Evolutionary conservation across 37 sponge, comb jelly and placozoan species (phyloP).

Genomic region (Eunapius fragilis): DNA sequence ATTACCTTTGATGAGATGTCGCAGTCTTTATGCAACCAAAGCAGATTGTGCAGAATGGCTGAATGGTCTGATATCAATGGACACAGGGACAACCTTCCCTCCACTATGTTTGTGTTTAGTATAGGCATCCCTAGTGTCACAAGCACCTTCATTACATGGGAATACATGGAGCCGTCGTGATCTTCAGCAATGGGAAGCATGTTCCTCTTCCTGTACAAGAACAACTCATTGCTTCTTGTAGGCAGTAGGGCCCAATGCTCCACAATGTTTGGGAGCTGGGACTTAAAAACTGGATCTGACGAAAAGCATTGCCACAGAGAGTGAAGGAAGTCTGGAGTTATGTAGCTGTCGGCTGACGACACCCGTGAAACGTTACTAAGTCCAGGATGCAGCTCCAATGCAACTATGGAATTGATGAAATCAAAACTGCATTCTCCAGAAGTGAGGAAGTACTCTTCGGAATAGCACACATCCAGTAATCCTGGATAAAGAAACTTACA

Average conservation of each 20-base stretch:
- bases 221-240: slow-evolving; percentile 16
- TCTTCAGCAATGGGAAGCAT: not conserved
- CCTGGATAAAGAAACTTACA: slow-evolving; percentile 23
- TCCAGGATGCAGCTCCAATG: not conserved
- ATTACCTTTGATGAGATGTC: not conserved
- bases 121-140: slow-evolving; percentile 25
- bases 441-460: slow-evolving; percentile 4
- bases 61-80: slow-evolving; percentile 20
- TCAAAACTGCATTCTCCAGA: not conserved
- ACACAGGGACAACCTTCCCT: not conserved
- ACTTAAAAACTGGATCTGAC: slow-evolving; percentile 10
- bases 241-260: slow-evolving; percentile 36
- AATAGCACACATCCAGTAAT: not conserved
- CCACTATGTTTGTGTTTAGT: slow-evolving; percentile 19
- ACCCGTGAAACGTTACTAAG: not conserved
- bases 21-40: not conserved
- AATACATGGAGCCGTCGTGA: not conserved
- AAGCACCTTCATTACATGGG: not conserved
- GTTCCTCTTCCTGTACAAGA: not conserved
- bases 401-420: not conserved
- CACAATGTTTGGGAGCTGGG: not conserved
- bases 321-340: not conserved
- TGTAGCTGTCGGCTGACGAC: not conserved
- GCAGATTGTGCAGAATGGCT: slow-evolving; percentile 10
- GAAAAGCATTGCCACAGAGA: slow-evolving; percentile 29